These are phyloP conservation scores for Syngnathus acus DNA, from an alignment of 2,797 vertebrate genomes.

Conservation along the genomic window DNA sequence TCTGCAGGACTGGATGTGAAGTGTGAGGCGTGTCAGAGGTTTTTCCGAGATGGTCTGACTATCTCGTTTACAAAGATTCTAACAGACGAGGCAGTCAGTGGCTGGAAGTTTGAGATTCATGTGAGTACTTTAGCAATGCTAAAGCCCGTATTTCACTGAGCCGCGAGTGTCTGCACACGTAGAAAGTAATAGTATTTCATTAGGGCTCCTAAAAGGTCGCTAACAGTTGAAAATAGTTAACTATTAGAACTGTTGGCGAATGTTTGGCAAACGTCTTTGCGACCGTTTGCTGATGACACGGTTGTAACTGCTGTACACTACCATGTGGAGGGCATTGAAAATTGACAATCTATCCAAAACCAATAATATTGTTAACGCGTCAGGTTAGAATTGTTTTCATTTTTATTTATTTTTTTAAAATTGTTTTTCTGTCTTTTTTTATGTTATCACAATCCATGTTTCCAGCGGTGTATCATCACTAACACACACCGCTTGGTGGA, in stretches of 20 bases:
- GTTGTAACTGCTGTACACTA: too few relatives aligned
- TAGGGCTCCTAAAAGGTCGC: too few relatives aligned
- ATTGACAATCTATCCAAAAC: too few relatives aligned
- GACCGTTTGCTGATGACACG: too few relatives aligned
- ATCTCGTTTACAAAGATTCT: constrained; percentile 99
- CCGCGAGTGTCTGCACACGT: too few relatives aligned
- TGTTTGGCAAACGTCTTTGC: too few relatives aligned
- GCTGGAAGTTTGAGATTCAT: constrained; percentile 99
- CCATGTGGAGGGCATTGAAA: too few relatives aligned
- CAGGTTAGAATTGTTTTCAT: neutral
- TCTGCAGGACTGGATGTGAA: constrained; percentile 93
- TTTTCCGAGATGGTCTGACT: constrained; percentile 97
- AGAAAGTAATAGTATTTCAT: too few relatives aligned
- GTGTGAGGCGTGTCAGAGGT: constrained; percentile 98
- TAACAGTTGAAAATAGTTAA: too few relatives aligned
- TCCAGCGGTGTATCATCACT: constrained; percentile 97
- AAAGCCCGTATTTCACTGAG: too few relatives aligned
- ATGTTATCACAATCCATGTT: neutral
- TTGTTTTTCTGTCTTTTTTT: neutral
- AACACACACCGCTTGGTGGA: constrained; percentile 98
- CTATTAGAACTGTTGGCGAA: too few relatives aligned
- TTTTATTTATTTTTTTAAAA: too few relatives aligned
- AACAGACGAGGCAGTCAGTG: constrained; percentile 98
- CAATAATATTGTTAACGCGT: neutral
- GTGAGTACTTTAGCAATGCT: constrained; percentile 67